Conservation (phyloP, 23 tunicate genomes). For the Aplidium turbinatum region DNA sequence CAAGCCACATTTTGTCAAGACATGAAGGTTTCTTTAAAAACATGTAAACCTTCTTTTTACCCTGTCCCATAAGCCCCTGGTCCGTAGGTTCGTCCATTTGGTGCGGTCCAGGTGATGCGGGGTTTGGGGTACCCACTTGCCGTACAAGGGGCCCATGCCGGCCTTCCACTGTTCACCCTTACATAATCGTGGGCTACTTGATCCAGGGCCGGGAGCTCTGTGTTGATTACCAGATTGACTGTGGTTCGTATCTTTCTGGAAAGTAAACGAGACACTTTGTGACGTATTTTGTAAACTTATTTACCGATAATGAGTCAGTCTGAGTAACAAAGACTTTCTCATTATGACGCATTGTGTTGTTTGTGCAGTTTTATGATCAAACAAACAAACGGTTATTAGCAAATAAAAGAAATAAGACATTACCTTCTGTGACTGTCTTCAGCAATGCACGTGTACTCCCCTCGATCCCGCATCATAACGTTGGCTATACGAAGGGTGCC, state of each 20-base stretch:
- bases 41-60: too few relatives aligned
- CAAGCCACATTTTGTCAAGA: too few relatives aligned
- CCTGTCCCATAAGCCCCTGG: conserved; percentile 43
- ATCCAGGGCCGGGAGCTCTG: conserved; percentile 10
- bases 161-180: conserved; percentile 4
- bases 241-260: conserved; percentile 29
- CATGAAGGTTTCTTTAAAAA: too few relatives aligned
- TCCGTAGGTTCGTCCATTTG: conserved; percentile 17
- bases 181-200: conserved; percentile 5
- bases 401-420: too few relatives aligned
- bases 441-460: conserved; percentile 36
- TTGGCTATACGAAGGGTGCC: conserved; percentile 35
- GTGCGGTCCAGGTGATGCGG: conserved; percentile 38
- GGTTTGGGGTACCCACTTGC: conserved; percentile 53
- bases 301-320: too few relatives aligned
- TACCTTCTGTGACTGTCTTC: conserved; percentile 27
- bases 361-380: too few relatives aligned
- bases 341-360: too few relatives aligned
- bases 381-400: too few relatives aligned
- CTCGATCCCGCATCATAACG: conserved; percentile 10
- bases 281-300: too few relatives aligned
- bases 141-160: conserved; percentile 39
- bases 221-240: neutral
- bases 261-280: neutral
- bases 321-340: too few relatives aligned